These are phyloP conservation scores for Dione vanillae DNA, from an alignment of 2,888 invertebrate species.

Conservation along the genomic window DNA sequence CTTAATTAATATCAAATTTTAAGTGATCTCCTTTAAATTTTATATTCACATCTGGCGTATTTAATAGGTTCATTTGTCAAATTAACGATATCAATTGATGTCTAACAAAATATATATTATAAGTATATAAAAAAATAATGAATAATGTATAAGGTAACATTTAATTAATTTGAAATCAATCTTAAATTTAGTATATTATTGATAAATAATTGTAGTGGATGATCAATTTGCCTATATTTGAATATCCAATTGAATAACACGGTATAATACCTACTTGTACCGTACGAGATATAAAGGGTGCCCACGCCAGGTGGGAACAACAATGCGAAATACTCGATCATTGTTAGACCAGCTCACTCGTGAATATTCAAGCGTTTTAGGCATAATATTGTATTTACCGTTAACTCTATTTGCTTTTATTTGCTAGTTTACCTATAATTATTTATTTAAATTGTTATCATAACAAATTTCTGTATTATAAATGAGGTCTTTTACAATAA, in stretches of 20 bases:
- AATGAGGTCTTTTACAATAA: no score
- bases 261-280: conserved; percentile 13
- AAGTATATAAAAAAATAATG: no score
- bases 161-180: no score
- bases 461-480: not conserved
- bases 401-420: conserved; percentile 6
- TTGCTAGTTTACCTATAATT: not conserved
- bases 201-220: not conserved
- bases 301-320: conserved; percentile 35
- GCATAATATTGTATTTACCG: conserved; percentile 21
- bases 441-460: not conserved
- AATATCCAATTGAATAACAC: conserved; percentile 28
- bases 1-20: no score
- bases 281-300: conserved; percentile 29
- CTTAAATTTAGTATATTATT: not conserved
- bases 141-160: not conserved
- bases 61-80: no score
- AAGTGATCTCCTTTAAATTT: no score
- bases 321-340: conserved; percentile 41
- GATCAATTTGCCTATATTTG: conserved; percentile 13
- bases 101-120: no score
- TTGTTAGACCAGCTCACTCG: conserved; percentile 38
- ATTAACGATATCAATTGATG: no score
- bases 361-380: conserved; percentile 38
- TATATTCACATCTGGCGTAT: no score